Evolutionary conservation across 1,140 invertebrate species (phyloP), one percentile per base, ranked within the genome.

Genomic region (Hormaphis cornu): DNA sequence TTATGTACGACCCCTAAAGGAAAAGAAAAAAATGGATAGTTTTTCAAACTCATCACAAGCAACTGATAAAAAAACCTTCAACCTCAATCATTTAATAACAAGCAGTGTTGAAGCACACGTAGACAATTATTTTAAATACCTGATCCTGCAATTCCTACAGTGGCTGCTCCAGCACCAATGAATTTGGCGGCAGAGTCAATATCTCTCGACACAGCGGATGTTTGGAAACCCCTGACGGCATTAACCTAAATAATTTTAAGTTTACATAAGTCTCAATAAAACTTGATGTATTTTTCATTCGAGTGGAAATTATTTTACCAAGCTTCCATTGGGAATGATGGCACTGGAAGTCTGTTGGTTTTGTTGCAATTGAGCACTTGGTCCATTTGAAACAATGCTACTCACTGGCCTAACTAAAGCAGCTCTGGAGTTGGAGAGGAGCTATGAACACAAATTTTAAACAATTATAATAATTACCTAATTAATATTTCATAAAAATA

Each of bases 161-260:
- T 99, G 78, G 97, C 97, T 79, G 97, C 97, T 81, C 97, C 97
- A 84, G 97, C 97, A 80, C 96, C 96, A 83, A 99, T 99, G 81
- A 97, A 99, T 85, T 99, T 99, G 78, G 97, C 97, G 79, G 97
- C 97, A 75, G 96, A 97, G 83, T 99, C 97, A 85, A 99, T 99
- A 82, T 99, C 97, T 78, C 89, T 87, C 73, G 86, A 87, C 72
- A 93, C 85, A 75, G 88, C 84, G 75, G 91, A 90, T 75, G 96
- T 98, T 82, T 97, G 94, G 83, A 99, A 87, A 80, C 82, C 85
- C 76, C 90, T 86, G 71, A 89, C 83, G 58, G 84, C 82, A 70
- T 86, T 83, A 48, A 86, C 79, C 80, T 85, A 78, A 71, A 81
- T 33, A 30, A 70, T 26, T n/a, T n/a, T n/a, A n/a, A n/a, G n/a